Evolutionary conservation across 2,113 vertebrate species (phyloP).

Genomic region (Condylura cristata): DNA sequence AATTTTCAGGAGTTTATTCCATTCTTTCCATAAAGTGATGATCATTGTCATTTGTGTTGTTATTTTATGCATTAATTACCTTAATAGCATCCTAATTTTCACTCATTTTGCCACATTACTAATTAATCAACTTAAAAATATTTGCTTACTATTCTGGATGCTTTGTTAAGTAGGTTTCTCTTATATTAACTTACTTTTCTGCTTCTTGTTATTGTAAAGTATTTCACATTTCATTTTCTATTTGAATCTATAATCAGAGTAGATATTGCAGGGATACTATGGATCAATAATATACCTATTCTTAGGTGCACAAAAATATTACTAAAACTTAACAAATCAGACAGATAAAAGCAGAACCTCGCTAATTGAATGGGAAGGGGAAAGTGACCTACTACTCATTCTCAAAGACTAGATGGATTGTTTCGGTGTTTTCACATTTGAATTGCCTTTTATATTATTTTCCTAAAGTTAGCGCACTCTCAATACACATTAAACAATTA

Average conservation of each 20-base stretch:
- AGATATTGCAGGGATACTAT: neutral
- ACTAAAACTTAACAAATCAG: neutral
- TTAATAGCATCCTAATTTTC: neutral
- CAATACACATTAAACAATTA: neutral
- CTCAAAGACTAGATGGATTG: neutral
- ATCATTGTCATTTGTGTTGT: neutral
- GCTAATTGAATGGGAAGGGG: neutral
- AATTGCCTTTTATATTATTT: neutral
- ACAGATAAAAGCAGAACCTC: neutral
- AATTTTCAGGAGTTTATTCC: neutral
- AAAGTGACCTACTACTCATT: neutral
- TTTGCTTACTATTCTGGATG: neutral
- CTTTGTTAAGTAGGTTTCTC: neutral
- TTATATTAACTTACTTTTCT: neutral
- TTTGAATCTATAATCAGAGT: neutral
- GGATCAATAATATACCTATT: neutral
- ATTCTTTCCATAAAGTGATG: neutral
- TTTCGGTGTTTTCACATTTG: neutral
- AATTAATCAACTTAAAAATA: neutral
- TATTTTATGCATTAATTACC: neutral
- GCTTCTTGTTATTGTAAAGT: neutral
- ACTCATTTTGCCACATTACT: neutral
- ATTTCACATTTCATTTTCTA: neutral
- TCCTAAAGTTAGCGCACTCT: neutral
- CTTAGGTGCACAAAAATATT: neutral